Percentiles rank a stretch among this genome's conserved stretches.
Conservation (phyloP, 2,888 invertebrate genomes). For the Trichopria drosophilae region DNA sequence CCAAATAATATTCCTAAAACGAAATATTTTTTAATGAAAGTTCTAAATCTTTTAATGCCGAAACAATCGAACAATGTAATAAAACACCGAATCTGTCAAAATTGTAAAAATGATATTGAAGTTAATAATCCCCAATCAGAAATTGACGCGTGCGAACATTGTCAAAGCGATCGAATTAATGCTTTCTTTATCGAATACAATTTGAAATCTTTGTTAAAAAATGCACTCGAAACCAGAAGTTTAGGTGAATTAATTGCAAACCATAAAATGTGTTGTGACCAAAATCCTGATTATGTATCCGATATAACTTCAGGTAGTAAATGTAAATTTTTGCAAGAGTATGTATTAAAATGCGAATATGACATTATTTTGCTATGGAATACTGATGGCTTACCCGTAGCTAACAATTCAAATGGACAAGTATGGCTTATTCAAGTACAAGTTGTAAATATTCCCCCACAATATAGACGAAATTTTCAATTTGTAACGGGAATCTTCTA, state of each 20-base stretch:
- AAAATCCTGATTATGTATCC: slow-evolving; percentile 2
- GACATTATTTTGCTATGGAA: slow-evolving; percentile 21
- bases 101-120: slow-evolving; percentile 13
- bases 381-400: slow-evolving; percentile 14
- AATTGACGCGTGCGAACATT: neutral
- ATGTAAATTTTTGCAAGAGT: slow-evolving; percentile 8
- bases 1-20: slow-evolving; percentile 22
- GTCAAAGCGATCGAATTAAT: slow-evolving; percentile 1
- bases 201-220: slow-evolving; percentile 6
- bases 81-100: slow-evolving; percentile 25
- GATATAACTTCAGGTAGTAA: slow-evolving; percentile 11
- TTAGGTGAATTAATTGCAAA: slow-evolving; percentile 10
- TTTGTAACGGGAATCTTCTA: slow-evolving; percentile 17
- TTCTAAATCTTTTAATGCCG: slow-evolving; percentile 16
- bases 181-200: slow-evolving; percentile 21
- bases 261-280: neutral
- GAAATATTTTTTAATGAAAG: slow-evolving; percentile 15
- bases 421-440: slow-evolving; percentile 21
- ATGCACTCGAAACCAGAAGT: slow-evolving; percentile 15
- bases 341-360: slow-evolving; percentile 2
- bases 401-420: slow-evolving; percentile 20
- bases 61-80: neutral
- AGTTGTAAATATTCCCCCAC: slow-evolving; percentile 15
- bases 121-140: neutral
- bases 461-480: slow-evolving; percentile 11